Base-by-base conservation (phyloP, 2,113 vertebrate genomes). In the Agelaius phoeniceus region DNA sequence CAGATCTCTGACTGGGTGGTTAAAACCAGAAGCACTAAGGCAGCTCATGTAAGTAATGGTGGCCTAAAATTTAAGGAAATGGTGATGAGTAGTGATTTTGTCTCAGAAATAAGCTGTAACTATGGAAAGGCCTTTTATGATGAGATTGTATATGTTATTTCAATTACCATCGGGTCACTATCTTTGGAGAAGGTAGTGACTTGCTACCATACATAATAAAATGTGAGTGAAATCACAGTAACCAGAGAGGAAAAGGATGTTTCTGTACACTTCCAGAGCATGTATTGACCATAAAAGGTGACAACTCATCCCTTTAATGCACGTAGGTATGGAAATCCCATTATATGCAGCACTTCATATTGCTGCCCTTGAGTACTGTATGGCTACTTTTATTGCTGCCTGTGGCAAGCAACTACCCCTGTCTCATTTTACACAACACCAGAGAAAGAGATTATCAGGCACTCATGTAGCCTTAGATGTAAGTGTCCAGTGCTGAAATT, bases 11-110 rank as follows among this genome's bases (percentile, higher is more conserved):
- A 85, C 63, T 67, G 22, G 41, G 62, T 52, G 72, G 59, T 54
- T 84, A 61, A 90, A 93, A 74, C 11, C 55, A 94, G 79, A 86
- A 90, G 88, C 48, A 86, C 57, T 81, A 54, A 90, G 39, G 44
- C 48, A 90, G 31, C 41, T 28, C 75, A 11, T 43, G 37, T 57
- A 91, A 81, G 39, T 57, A 63, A n/a, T 21, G 21, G 18, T 55
- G 35, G 59, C 74, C 95, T 85, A 87, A 89, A 74, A 69, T 79
- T 62, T 83, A 89, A 79, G 67, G 51, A 87, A 94, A 91, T 58
- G 6, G 73, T 78, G 37, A 78, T 43, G 14, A 74, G 13, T 33
- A 85, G 39, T 49, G 44, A 90, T 93, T 85, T 77, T 51, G 31
- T 52, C 59, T 67, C 63, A 94, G 72, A 93, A 86, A 72, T 39